Evolutionary conservation across 1,140 invertebrate species (phyloP), one percentile per base, ranked within the genome.

Genomic region (Drosophila micromelanica): DNA sequence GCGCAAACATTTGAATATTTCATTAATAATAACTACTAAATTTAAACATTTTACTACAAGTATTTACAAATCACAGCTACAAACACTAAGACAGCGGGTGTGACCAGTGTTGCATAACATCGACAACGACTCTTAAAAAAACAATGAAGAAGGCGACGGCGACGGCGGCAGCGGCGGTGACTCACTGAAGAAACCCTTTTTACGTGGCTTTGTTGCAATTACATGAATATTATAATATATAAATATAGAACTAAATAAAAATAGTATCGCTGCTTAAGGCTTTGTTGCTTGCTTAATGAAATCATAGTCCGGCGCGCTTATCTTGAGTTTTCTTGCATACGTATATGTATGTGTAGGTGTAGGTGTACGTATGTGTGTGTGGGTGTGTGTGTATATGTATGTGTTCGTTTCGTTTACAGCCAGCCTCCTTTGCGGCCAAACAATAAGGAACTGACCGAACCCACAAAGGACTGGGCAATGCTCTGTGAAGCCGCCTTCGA

Each of bases 341-440:
- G 35, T 30, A 12, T 60, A 15, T 59, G 5, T 46, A 37, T 5
- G 52, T 63, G 20, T 46, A 9, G 15, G 9, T 32, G 7, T 23
- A 20, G 45, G 13, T 59, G 11, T 48, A 2, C 8, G 2, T 13
- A 12, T 48, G 3, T 27, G 6, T 27, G 9, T 23, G 20, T 46
- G n/a, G 27, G 9, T 32, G 5, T 23, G 32, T 52, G 11, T 59
- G 6, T 48, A 2, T 27, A 5, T 27, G 23, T 48, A 9, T 27
- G 6, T 27, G 9, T 23, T 20, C 43, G 4, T 2, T 4, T 35
- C n/a, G 56, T 72, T 78, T 95, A 97, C 72, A 97, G 93, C 73
- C 96, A 93, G 12, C 96, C 96, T 46, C 96, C 96, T 87, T 97
- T 97, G 57, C 96, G 93, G 30, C 96, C 96, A 91, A 97, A 97